Evolutionary conservation across 2,888 invertebrate species (phyloP), one percentile per base, ranked within the genome.

Genomic region (Drosophila formosana): DNA sequence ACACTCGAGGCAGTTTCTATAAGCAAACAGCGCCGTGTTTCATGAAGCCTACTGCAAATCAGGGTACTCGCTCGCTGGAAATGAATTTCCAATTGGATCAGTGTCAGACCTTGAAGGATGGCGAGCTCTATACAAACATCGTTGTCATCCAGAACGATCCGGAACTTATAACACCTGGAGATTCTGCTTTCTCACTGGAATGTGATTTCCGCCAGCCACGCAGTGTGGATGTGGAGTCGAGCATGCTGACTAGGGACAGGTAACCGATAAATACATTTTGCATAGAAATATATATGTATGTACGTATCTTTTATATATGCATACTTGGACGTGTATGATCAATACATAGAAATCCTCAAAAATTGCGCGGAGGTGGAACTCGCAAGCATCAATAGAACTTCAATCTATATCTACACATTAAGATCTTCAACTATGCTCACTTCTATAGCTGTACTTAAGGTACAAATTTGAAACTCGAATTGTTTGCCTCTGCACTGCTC

Each of bases 111-210:
- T 89, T 93, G 68, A 93, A 93, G 74, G 93, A 94, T 63, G 94
- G 93, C 11, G 93, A 94, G 43, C 92, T 94, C 4, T 95, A 94
- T 85, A 93, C 93, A 0, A 95, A 95, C 78, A 93, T 94, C 47
- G 93, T 95, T 26, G 94, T 95, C 3, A 92, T 95, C 52, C 95
- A 95, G 89, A 94, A 95, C 78, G 95, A 95, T 90, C 94, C 95
- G 51, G 94, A 95, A 78, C 89, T 95, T 13, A 94, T 95, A 67
- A 94, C 94, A 75, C 95, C 95, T 0, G 95, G 95, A 2, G 95
- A 95, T 86, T 94, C 95, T 4, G 95, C 95, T 39, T 95, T 95
- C 85, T 94, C 94, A 11, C 88, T 95, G 71, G 94, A 95, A 89
- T 95, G 95, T 75, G 95, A 95, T 90, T 95, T 95, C 82, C 93